Evolutionary conservation across 2,888 invertebrate genomes (phyloP).

Genomic region (Sinhomidia bicolor): DNA sequence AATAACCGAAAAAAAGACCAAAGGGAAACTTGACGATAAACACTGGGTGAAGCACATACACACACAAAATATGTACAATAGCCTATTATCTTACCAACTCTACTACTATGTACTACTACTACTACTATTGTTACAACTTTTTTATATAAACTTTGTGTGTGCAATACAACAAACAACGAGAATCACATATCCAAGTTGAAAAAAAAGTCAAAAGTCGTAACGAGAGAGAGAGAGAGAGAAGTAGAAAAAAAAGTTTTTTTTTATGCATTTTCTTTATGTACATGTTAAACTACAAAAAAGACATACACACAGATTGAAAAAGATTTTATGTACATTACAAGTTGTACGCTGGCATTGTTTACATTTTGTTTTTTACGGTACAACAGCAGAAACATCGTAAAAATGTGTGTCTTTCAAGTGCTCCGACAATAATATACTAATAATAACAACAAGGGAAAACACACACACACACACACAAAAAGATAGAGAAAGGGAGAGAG

Average conservation of each 20-base stretch:
- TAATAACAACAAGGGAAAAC: not conserved
- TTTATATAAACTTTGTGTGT: slow-evolving; percentile 15
- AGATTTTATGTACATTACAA: slow-evolving; percentile 24
- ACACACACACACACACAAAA: not conserved
- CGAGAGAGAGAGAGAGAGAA: not conserved
- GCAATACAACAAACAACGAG: slow-evolving; percentile 2
- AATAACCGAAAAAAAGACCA: slow-evolving; percentile 34
- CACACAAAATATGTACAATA: not conserved
- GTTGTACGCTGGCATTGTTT: slow-evolving; percentile 18
- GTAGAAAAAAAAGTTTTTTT: slow-evolving; percentile 3
- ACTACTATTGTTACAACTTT: not conserved
- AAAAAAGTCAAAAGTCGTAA: slow-evolving; percentile 24
- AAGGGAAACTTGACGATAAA: slow-evolving; percentile 44
- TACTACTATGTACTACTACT: not conserved
- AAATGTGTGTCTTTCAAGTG: slow-evolving; percentile 53
- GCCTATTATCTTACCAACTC: slow-evolving; percentile 20
- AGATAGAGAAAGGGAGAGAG: too few relatives aligned
- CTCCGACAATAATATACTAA: slow-evolving; percentile 40
- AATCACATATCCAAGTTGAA: not conserved
- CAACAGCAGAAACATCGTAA: not conserved
- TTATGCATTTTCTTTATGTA: slow-evolving; percentile 46
- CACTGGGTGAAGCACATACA: not conserved
- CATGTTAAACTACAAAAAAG: slow-evolving; percentile 14
- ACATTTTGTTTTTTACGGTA: slow-evolving; percentile 19
- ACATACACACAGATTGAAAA: not conserved